A percentile compares a stretch with the other conserved stretches of the same genome.
These are phyloP conservation scores for Tenrec ecaudatus DNA, from an alignment of 2,113 vertebrate genomes.

Conservation along the genomic window DNA sequence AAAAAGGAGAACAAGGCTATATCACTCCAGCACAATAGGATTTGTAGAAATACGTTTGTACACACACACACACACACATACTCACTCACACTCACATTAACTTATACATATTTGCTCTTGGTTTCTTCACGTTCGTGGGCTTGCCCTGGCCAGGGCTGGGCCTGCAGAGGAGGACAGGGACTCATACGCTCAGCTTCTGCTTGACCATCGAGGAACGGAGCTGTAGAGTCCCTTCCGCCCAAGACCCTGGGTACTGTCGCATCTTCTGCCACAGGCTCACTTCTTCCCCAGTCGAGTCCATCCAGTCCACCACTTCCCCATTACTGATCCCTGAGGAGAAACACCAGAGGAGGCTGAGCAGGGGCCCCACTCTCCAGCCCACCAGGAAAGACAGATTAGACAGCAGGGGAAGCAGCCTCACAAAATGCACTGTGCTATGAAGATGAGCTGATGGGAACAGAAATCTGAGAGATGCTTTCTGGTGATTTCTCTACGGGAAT, in stretches of 20 bases:
- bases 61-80: slow-evolving; percentile 22
- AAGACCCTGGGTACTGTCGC: slow-evolving; percentile 96
- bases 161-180: neutral
- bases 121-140: neutral
- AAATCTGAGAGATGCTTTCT: neutral
- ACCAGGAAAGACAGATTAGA: neutral
- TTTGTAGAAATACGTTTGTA: slow-evolving; percentile 58
- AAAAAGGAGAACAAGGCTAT: slow-evolving; percentile 42
- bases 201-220: slow-evolving; percentile 94
- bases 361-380: neutral
- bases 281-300: slow-evolving; percentile 95
- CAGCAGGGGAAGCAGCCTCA: neutral
- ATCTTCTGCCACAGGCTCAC: slow-evolving; percentile 97
- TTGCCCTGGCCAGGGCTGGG: neutral
- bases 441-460: neutral
- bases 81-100: slow-evolving; percentile 50
- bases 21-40: slow-evolving; percentile 66
- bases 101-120: slow-evolving; percentile 49
- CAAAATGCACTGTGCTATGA: neutral
- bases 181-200: slow-evolving; percentile 85
- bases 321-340: slow-evolving; percentile 88
- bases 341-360: slow-evolving; percentile 64
- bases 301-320: slow-evolving; percentile 91
- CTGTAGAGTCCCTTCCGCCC: slow-evolving; percentile 96
- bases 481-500: neutral